Evolutionary conservation across 64 coral and sea anemone species (phyloP), one percentile per base, ranked within the genome.

Genomic region (Astreopora myriophthalma): DNA sequence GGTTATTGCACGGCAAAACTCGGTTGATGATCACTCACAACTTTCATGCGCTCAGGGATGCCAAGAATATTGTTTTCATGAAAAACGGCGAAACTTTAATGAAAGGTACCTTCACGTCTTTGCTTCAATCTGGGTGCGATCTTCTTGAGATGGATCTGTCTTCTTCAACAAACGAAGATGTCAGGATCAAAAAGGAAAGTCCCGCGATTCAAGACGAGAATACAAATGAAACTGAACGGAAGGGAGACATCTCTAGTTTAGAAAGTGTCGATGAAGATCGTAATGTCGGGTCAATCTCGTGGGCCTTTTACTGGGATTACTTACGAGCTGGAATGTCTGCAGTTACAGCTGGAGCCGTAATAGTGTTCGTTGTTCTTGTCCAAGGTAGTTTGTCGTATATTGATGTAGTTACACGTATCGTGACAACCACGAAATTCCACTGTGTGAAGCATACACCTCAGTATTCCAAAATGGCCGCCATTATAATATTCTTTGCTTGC

Each of bases 1-100:
- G 40, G 0, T 71, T 80, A 28, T 46, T 92, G 2, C 7, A 23
- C 6, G 70, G 83, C 5, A 83, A 83, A 24, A 92, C 72, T 30
- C 58, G 76, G 6, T 52, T 92, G 13, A n/a, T 92, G 49, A 77
- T 92, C 8, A 92, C 89, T 11, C 89, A 92, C 67, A 73, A 82
- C n/a, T 62, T 90, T 1, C 86, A 89, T 69, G 40, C 75, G 48
- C 62, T 92, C 22, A 31, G 52, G 34, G 74, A 85, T 7, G 89
- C 77, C 19, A 68, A 84, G 16, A 64, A 72, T 37, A 72, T 92
- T 8, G 38, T 92, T 40, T 27, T 83, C 0, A 91, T 91, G 89
- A 84, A 91, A 28, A 48, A 91, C 4, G 89, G 89, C 22, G 14
- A 42, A 14, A 76, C 69, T 25, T 69, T 49, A 12, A 69, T 20